These are phyloP conservation scores for Drosophila nannoptera DNA, from an alignment of 1,140 invertebrate genomes.

Conservation along the genomic window DNA sequence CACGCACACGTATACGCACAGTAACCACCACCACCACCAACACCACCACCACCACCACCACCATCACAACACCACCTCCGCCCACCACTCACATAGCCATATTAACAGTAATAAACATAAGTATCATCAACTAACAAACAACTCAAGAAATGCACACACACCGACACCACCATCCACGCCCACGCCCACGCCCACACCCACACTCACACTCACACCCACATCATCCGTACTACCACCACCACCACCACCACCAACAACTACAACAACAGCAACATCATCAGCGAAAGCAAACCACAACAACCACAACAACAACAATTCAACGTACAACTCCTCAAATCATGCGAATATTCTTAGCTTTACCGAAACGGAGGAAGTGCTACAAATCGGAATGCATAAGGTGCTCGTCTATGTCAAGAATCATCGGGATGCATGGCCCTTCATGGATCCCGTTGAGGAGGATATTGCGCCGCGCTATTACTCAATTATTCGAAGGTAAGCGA, in stretches of 20 bases:
- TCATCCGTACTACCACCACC: background rate
- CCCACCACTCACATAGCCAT: slow-evolving; percentile 36
- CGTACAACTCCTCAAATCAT: slow-evolving; percentile 76
- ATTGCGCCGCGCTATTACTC: slow-evolving; percentile 93
- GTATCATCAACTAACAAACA: slow-evolving; percentile 46
- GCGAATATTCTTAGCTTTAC: slow-evolving; percentile 83
- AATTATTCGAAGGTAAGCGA: slow-evolving; percentile 82
- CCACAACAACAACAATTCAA: slow-evolving; percentile 49
- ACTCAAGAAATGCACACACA: background rate
- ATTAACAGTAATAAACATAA: slow-evolving; percentile 67
- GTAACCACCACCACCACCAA: too few relatives aligned
- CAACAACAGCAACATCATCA: slow-evolving; percentile 36
- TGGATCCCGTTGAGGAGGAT: slow-evolving; percentile 93
- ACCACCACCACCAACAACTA: slow-evolving; percentile 32
- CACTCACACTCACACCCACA: slow-evolving; percentile 17
- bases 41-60: too few relatives aligned
- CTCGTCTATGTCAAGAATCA: slow-evolving; percentile 90
- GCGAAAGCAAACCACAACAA: slow-evolving; percentile 29
- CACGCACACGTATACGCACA: slow-evolving; percentile 13
- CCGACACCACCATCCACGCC: slow-evolving; percentile 16
- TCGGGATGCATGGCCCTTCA: slow-evolving; percentile 94
- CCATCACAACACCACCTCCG: slow-evolving; percentile 26
- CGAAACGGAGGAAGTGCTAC: slow-evolving; percentile 89
- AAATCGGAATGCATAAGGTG: slow-evolving; percentile 93
- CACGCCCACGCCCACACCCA: slow-evolving; percentile 20